Percentiles rank a stretch among this genome's conserved stretches.
These are phyloP conservation scores for Pitta sordida DNA, from an alignment of 2,113 vertebrate species.

Conservation along the genomic window DNA sequence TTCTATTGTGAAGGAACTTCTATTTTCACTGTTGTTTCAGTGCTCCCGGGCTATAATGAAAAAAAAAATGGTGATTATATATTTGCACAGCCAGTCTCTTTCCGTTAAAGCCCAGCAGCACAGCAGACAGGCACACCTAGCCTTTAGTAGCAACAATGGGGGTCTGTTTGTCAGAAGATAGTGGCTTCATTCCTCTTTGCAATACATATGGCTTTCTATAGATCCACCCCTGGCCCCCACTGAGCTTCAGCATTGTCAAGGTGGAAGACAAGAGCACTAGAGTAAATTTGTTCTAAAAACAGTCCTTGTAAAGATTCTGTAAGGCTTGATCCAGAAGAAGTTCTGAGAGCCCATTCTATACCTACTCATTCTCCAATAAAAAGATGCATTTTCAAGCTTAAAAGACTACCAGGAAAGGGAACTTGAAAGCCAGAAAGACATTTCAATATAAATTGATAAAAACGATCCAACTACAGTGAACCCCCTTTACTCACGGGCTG, in stretches of 20 bases:
- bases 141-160: neutral
- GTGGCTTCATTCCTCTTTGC: neutral
- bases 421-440: neutral
- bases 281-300: neutral
- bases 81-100: neutral
- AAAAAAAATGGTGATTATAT: neutral
- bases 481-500: no score
- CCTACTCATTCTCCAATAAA: neutral
- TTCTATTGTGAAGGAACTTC: neutral
- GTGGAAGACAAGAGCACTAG: neutral
- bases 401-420: neutral
- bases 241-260: neutral
- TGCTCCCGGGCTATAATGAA: neutral
- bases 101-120: neutral
- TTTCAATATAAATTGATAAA: neutral
- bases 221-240: neutral
- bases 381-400: neutral
- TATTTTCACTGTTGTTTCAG: neutral
- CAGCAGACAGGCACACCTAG: neutral
- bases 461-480: neutral
- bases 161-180: neutral
- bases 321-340: neutral
- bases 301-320: neutral
- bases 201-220: neutral
- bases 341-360: neutral